Percentiles rank a stretch among this genome's conserved stretches.
Evolutionary conservation across 2,113 vertebrate species (phyloP).

Genomic region (Gymnorhina tibicen): DNA sequence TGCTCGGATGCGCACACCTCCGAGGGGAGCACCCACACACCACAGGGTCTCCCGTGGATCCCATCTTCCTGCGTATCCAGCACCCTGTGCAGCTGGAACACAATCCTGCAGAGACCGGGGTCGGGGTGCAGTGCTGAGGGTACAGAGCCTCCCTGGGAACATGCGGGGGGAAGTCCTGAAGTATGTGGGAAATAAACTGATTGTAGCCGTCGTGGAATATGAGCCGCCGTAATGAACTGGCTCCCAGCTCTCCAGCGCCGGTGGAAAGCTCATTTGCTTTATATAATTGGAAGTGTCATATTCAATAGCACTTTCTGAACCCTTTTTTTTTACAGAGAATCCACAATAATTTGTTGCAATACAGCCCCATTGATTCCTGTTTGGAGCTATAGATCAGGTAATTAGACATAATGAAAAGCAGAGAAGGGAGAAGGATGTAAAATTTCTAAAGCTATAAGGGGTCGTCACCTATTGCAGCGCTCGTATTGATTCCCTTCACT

Average conservation of each 20-base stretch:
- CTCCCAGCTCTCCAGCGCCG: background rate
- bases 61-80: fast-evolving
- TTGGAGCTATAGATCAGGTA: constrained; percentile 24
- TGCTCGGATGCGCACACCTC: background rate
- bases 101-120: fast-evolving
- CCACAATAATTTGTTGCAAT: constrained; percentile 36
- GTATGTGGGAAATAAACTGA: background rate
- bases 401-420: constrained; percentile 16
- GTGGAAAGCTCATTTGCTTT: background rate
- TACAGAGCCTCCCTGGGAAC: background rate
- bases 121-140: fast-evolving
- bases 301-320: constrained; percentile 23
- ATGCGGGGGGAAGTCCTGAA: fast-evolving
- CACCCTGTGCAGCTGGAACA: fast-evolving
- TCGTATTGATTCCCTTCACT: background rate
- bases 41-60: fast-evolving
- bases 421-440: background rate
- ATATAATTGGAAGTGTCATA: constrained; percentile 38
- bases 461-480: background rate
- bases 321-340: background rate
- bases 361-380: constrained; percentile 39
- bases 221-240: background rate
- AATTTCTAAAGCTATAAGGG: background rate
- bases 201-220: background rate
- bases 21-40: background rate